Base-by-base conservation (phyloP, 1,140 invertebrate genomes). In the Aphaenogaster floridana region DNA sequence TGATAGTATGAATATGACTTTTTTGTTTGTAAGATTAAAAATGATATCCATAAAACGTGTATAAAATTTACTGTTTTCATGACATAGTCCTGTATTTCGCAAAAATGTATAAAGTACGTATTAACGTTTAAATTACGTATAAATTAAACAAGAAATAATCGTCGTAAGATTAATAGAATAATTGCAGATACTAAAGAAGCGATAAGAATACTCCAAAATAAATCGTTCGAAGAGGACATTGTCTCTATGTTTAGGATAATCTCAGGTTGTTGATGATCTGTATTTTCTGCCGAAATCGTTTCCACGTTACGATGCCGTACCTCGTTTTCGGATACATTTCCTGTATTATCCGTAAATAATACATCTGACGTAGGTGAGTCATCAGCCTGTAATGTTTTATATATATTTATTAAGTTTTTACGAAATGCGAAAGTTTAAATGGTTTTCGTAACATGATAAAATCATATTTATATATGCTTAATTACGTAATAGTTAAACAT, bases 141-240 rank as follows among this genome's bases (percentile, higher is more conserved):
- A 81, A 86, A 69, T 92, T 93, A 94, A 90, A 95, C 90, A 77
- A 95, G 86, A 93, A 95, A 95, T 68, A 95, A 83, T 92, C 95
- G 92, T 92, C 95, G 89, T 9, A 95, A 89, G 68, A 95, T 90
- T 52, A 95, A 92, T 39, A 95, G 50, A 89, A 95, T 92, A 79
- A 95, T 95, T 52, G 93, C 94, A 15, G 90, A 94, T 39, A 95
- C 54, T 79, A 95, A 89, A 11, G 90, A 92, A 45, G 90, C 90
- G 84, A 95, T 95, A 0, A 95, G 88, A 72, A 94, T 93, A 88
- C 89, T 95, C 94, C 95, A 95, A 84, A 95, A 92, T 68, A 95
- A 83, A 72, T 95, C 94, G 45, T 95, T 95, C 5, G 93, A 94
- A 39, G 94, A 95, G 4, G 93, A 94, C 91, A 94, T 93, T 15